Evolutionary conservation across 2,888 invertebrate species (phyloP).

Genomic region (Luperina testacea): DNA sequence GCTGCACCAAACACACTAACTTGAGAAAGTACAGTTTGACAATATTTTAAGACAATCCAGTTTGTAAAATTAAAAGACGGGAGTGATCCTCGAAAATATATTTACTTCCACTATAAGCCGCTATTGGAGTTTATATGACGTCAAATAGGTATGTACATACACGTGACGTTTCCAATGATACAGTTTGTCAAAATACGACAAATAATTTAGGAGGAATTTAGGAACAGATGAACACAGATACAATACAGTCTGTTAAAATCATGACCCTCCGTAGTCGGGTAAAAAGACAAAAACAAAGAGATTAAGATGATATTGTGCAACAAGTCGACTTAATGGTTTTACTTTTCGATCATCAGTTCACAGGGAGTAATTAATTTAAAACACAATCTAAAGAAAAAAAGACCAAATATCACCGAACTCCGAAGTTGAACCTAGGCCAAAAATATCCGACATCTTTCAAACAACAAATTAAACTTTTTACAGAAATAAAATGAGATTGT

Average conservation of each 20-base stretch:
- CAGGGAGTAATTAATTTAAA: not conserved
- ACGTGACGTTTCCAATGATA: too few relatives aligned
- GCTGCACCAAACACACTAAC: too few relatives aligned
- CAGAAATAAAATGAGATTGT: constrained; percentile 30
- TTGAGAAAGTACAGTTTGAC: too few relatives aligned
- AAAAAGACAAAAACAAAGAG: not conserved
- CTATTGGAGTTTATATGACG: too few relatives aligned
- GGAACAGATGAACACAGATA: too few relatives aligned
- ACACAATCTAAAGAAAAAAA: not conserved
- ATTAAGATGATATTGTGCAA: not conserved
- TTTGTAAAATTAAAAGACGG: too few relatives aligned
- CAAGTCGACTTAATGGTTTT: not conserved
- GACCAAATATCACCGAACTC: not conserved
- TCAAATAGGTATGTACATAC: too few relatives aligned
- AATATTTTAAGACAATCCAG: too few relatives aligned
- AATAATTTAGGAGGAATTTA: too few relatives aligned
- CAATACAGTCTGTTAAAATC: not conserved
- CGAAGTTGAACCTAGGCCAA: constrained; percentile 7
- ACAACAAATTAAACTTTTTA: constrained; percentile 12
- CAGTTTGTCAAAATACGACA: too few relatives aligned
- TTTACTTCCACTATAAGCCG: too few relatives aligned
- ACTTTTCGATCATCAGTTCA: not conserved
- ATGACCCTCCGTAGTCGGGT: not conserved
- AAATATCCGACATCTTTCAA: not conserved
- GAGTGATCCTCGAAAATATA: too few relatives aligned